Base-by-base conservation (phyloP, 1,140 invertebrate genomes). In the Scaptomyza montana region DNA sequence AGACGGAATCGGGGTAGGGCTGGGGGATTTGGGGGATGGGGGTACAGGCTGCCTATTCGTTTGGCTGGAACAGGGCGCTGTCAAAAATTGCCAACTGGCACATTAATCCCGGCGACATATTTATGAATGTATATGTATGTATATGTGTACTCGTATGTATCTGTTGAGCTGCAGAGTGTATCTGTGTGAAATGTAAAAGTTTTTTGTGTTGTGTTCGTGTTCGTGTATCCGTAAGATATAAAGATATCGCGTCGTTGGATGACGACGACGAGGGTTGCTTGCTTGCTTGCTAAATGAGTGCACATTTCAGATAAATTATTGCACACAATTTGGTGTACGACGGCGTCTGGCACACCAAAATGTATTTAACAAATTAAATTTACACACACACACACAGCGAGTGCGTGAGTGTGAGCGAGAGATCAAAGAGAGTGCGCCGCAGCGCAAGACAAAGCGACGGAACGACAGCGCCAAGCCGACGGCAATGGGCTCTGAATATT, bases 261-360 rank as follows among this genome's bases (percentile, higher is more conserved):
- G 84, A 89, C 39, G 8, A 43, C 12, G 84, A 87, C 84, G 84
- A 89, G 84, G 84, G 84, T 84, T 87, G 84, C 78, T 73, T 80
- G 77, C 78, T 73, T 80, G 77, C 74, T 71, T 75, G 66, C 68
- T 76, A 89, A 89, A 89, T 89, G 85, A 89, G 80, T 90, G 85
- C 85, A 89, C 85, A 89, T 89, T 89, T 90, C 80, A 89, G 85
- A 89, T 89, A 89, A 89, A 90, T 89, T 89, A 89, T 89, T 89
- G 86, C 86, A 89, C 80, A 89, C 85, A 85, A 77, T 75, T 89
- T 78, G 78, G 78, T 80, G 77, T 76, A 77, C 80, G 80, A 69
- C 81, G 80, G 64, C 80, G 78, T 75, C 63, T 80, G 70, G 74
- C 60, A 68, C 82, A 36, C 33, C 33, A 73, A 78, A 77, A 80